phyloP scores from a whole-genome alignment of 1,140 invertebrate genomes.

The Dinothrombium tinctorium region DNA sequence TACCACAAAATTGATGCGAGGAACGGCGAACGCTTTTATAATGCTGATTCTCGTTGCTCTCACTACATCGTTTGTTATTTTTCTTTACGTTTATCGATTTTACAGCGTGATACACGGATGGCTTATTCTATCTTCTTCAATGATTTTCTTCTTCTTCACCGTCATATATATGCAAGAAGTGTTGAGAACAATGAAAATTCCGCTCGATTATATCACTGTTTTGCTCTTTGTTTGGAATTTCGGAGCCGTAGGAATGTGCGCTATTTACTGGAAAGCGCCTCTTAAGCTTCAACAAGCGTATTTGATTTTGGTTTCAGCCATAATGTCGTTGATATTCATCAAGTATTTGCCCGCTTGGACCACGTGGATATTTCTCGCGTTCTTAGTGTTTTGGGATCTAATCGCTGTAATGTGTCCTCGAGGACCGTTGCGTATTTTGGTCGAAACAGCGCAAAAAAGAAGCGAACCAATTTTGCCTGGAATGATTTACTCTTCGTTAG shows the following conservation, averaged over 20 bases:
- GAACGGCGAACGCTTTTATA: constrained; percentile 80
- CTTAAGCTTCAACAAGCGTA: constrained; percentile 81
- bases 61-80: constrained; percentile 81
- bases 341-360: constrained; percentile 99
- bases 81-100: constrained; percentile 82
- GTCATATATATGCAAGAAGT: no score
- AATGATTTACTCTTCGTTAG: constrained; percentile 77
- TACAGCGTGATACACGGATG: constrained; percentile 87
- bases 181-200: constrained; percentile 74
- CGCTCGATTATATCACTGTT: constrained; percentile 80
- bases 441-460: constrained; percentile 93
- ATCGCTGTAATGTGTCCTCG: constrained; percentile 88
- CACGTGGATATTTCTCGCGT: constrained; percentile 81
- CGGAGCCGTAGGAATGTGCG: constrained; percentile 87
- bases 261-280: constrained; percentile 94
- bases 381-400: constrained; percentile 96
- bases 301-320: constrained; percentile 79
- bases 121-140: constrained; percentile 84
- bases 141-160: constrained; percentile 78
- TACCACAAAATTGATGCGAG: constrained; percentile 79
- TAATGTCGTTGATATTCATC: constrained; percentile 98
- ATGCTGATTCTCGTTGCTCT: constrained; percentile 69
- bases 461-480: constrained; percentile 98
- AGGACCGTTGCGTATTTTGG: constrained; percentile 86
- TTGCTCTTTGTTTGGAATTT: constrained; percentile 89